Conservation (phyloP, 2,888 invertebrate genomes). For the Tortrix viridana region DNA sequence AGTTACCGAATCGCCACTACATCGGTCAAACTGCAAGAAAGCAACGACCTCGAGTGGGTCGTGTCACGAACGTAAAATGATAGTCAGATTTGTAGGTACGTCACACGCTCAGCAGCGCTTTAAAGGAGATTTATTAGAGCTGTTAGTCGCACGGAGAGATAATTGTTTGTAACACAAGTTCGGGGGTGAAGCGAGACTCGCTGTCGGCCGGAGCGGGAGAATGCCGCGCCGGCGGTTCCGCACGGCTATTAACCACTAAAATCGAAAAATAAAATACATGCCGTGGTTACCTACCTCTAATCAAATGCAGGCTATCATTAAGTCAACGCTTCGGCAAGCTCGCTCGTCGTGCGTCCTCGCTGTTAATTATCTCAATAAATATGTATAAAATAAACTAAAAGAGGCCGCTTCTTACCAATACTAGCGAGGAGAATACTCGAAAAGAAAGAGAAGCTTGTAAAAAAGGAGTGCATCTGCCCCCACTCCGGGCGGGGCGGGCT, state of each 20-base stretch:
- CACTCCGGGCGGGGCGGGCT: constrained; percentile 75
- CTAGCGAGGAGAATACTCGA: constrained; percentile 82
- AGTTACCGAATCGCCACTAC: not conserved
- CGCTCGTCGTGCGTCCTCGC: constrained; percentile 78
- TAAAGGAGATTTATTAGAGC: constrained; percentile 10
- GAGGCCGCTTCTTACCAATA: constrained; percentile 81
- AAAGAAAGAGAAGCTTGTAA: constrained; percentile 84
- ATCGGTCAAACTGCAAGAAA: constrained; percentile 6
- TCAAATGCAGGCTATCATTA: constrained; percentile 82
- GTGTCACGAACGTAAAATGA: not conserved
- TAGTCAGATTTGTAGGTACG: not conserved
- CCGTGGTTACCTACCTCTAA: constrained; percentile 78
- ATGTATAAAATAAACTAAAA: constrained; percentile 79
- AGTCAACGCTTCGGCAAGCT: constrained; percentile 73
- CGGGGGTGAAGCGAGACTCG: constrained; percentile 20
- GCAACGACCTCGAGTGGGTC: not conserved
- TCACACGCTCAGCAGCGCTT: not conserved
- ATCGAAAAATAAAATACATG: constrained; percentile 68
- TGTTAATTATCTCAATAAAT: constrained; percentile 83
- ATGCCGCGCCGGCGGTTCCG: constrained; percentile 32
- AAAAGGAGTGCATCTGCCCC: constrained; percentile 83
- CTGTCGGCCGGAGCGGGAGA: constrained; percentile 17
- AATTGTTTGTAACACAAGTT: constrained; percentile 31
- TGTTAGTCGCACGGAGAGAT: constrained; percentile 18
- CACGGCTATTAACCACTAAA: constrained; percentile 49